A percentile compares a stretch with the other conserved stretches of the same genome.
Evolutionary conservation across 2,888 invertebrate species (phyloP).

Genomic region (Sphecodes monilicornis): DNA sequence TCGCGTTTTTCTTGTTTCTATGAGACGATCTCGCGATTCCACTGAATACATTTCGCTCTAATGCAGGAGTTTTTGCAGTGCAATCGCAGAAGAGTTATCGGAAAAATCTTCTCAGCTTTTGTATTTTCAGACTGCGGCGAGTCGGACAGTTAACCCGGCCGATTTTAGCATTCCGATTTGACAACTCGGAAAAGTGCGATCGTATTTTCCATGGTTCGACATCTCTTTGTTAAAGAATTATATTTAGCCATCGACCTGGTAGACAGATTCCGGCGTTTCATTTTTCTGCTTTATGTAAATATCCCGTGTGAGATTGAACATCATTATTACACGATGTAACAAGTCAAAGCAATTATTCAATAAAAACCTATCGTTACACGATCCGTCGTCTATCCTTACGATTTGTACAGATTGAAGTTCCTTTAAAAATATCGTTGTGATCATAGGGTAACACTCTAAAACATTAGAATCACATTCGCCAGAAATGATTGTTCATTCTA

Average conservation of each 20-base stretch:
- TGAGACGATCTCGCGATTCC: not conserved
- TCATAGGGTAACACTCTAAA: not conserved
- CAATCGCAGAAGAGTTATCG: constrained; percentile 37
- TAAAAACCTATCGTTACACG: not conserved
- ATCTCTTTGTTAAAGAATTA: not conserved
- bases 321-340: not conserved
- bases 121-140: constrained; percentile 16
- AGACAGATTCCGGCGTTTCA: not conserved
- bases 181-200: not conserved
- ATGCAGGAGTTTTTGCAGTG: not conserved
- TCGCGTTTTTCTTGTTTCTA: not conserved
- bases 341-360: not conserved
- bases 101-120: constrained; percentile 38
- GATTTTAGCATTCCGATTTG: not conserved
- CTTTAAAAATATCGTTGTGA: not conserved
- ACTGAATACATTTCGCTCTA: not conserved
- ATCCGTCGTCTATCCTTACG: not conserved
- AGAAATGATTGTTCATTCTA: constrained; percentile 1
- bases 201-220: not conserved
- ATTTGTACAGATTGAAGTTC: constrained; percentile 1
- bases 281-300: not conserved
- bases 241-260: constrained; percentile 23
- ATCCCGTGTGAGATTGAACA: not conserved
- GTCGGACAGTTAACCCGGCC: not conserved
- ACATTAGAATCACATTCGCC: not conserved